These are phyloP conservation scores for Diaperis boleti DNA, from an alignment of 2,888 invertebrate genomes.

Conservation along the genomic window DNA sequence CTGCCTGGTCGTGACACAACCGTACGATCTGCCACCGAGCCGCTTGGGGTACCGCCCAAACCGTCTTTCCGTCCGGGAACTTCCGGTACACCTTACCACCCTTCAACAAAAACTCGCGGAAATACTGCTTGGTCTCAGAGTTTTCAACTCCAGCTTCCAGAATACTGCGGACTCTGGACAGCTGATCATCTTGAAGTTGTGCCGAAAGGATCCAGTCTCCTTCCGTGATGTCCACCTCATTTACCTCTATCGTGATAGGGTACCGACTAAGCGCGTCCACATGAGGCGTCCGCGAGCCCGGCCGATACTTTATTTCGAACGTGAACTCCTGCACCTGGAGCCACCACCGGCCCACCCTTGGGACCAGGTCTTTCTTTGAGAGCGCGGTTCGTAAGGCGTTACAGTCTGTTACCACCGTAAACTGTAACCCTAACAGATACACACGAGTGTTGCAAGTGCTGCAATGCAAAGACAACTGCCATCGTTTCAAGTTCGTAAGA, in stretches of 20 bases:
- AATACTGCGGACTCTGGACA: slow-evolving; percentile 53
- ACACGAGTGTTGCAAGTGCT: slow-evolving; percentile 51
- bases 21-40: slow-evolving; percentile 44
- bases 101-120: slow-evolving; percentile 42
- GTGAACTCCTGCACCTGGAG: no score
- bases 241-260: no score
- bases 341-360: no score
- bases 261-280: no score
- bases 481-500: slow-evolving; percentile 55
- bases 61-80: no score
- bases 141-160: slow-evolving; percentile 53
- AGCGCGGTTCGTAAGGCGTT: slow-evolving; percentile 53
- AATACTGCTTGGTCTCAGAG: slow-evolving; percentile 49
- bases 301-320: no score
- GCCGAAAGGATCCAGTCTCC: no score
- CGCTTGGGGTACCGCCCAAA: slow-evolving; percentile 40
- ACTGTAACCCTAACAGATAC: slow-evolving; percentile 50
- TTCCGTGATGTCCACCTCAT: no score
- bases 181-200: no score
- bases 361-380: no score
- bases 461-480: slow-evolving; percentile 53
- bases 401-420: slow-evolving; percentile 57
- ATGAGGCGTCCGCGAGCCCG: no score
- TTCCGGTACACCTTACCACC: no score
- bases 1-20: slow-evolving; percentile 47